Conservation (phyloP, 2,797 vertebrate genomes). For the Halcyon badia region DNA sequence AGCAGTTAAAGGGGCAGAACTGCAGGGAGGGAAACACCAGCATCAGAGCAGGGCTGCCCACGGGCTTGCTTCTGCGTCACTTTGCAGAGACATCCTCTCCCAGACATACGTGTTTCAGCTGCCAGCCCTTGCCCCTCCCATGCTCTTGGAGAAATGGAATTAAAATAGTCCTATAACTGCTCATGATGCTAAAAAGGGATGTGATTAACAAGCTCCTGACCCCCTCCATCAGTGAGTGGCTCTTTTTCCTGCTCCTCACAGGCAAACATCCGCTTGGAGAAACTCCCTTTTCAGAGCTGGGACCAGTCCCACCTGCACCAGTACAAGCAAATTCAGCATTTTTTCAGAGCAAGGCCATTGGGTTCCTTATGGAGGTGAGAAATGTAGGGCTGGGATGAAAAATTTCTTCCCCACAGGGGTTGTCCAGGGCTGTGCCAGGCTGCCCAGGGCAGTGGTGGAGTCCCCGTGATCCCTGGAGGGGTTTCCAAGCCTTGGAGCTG, state of each 20-base stretch:
- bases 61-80: background rate
- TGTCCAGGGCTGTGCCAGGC: background rate
- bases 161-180: background rate
- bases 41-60: background rate
- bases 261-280: fast-evolving
- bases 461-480: background rate
- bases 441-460: background rate
- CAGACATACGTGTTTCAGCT: background rate
- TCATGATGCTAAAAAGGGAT: fast-evolving
- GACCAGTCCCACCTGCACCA: background rate
- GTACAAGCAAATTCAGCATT: fast-evolving
- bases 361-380: fast-evolving
- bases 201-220: background rate
- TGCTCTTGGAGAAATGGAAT: background rate
- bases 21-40: background rate
- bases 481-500: background rate
- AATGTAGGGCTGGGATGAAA: background rate
- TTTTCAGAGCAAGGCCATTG: background rate
- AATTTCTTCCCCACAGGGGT: background rate
- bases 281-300: background rate
- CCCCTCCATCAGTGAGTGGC: background rate
- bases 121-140: no score
- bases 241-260: background rate
- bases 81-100: background rate
- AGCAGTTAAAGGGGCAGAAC: background rate